These are phyloP conservation scores for Heterotilapia buettikoferi DNA, from an alignment of 2,113 vertebrate genomes.

Conservation along the genomic window DNA sequence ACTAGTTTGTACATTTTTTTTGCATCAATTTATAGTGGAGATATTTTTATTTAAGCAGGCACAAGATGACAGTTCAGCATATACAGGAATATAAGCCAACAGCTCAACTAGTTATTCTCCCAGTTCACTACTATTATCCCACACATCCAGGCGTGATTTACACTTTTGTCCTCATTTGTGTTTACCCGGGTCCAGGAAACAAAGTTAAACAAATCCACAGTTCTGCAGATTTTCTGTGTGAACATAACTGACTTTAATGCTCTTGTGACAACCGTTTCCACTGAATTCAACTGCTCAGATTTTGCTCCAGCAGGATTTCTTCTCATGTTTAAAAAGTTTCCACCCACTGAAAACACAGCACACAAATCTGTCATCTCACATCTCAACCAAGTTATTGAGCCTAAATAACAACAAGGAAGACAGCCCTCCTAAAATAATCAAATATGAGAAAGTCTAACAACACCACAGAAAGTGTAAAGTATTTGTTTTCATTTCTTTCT, in stretches of 20 bases:
- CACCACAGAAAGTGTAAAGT: background rate
- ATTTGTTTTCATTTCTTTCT: background rate
- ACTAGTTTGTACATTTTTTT: background rate
- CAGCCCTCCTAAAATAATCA: background rate
- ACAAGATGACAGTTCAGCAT: background rate
- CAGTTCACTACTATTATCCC: background rate
- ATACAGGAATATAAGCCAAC: background rate
- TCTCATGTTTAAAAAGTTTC: background rate
- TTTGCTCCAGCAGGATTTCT: background rate
- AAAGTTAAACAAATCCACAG: background rate
- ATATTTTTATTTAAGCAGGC: background rate
- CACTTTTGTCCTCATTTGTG: background rate
- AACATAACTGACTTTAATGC: background rate
- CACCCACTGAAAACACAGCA: background rate
- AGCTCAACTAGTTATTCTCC: background rate
- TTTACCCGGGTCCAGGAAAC: background rate
- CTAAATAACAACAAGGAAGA: background rate
- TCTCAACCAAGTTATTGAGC: background rate
- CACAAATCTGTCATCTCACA: background rate
- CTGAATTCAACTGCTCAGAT: background rate
- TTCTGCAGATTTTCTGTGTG: background rate
- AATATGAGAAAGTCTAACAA: too few relatives aligned
- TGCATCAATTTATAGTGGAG: background rate
- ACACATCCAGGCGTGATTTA: background rate
- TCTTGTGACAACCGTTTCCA: background rate